These are phyloP conservation scores for Urosaurus nigricauda DNA, from an alignment of 2,797 vertebrate species.

Conservation along the genomic window DNA sequence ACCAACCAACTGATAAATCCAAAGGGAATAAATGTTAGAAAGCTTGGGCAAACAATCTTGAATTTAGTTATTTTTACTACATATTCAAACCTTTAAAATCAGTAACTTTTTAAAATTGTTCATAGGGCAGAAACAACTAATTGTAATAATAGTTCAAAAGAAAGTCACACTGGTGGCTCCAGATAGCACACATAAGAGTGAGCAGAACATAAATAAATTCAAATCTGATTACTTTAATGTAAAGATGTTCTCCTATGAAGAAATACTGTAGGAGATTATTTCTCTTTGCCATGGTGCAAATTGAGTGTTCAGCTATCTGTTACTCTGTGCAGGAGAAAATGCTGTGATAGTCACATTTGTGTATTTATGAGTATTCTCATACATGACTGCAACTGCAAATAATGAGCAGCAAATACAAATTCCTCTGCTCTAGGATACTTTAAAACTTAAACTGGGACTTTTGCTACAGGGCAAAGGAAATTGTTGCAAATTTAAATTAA, in stretches of 20 bases:
- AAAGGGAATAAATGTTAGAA: neutral
- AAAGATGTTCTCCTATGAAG: neutral
- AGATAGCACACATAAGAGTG: neutral
- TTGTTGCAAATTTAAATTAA: conserved; percentile 64
- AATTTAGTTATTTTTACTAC: neutral
- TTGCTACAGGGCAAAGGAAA: conserved; percentile 51
- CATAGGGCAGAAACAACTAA: neutral
- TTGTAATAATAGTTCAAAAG: neutral
- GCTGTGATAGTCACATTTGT: conserved; percentile 12
- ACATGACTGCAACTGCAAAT: conserved; percentile 17
- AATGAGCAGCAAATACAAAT: conserved; percentile 14
- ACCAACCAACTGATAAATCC: neutral
- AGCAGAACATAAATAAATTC: neutral
- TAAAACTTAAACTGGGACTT: conserved; percentile 46
- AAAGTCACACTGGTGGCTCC: neutral
- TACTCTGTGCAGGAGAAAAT: conserved; percentile 15
- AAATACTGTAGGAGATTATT: neutral
- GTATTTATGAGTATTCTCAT: neutral
- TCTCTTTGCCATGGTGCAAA: neutral
- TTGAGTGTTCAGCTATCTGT: neutral
- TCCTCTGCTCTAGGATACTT: conserved; percentile 41
- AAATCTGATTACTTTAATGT: conserved; percentile 3
- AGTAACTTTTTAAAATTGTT: neutral
- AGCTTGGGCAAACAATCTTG: neutral
- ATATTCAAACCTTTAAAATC: neutral